These are phyloP conservation scores for Brachionus sp. DNA, from an alignment of 1,140 invertebrate genomes.

Conservation along the genomic window DNA sequence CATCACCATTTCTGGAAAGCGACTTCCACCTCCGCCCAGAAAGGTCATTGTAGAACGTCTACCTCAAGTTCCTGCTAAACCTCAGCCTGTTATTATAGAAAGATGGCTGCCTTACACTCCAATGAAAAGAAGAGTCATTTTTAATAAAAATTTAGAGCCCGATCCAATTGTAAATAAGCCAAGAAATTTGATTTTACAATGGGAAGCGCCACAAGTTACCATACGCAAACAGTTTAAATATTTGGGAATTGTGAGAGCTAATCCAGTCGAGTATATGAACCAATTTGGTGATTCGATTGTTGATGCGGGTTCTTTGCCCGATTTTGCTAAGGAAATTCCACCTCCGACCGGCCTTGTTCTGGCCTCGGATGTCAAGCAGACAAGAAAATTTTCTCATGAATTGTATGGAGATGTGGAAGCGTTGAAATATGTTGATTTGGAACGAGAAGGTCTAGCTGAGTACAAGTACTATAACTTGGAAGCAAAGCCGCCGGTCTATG, in stretches of 20 bases:
- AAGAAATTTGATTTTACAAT: constrained; percentile 43
- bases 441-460: not conserved
- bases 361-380: not conserved
- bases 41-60: constrained; percentile 26
- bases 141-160: not conserved
- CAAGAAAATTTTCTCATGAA: not conserved
- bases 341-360: not conserved
- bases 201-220: constrained; percentile 15
- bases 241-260: constrained; percentile 35
- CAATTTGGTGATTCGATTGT: not conserved
- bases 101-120: constrained; percentile 38
- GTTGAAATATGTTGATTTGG: constrained; percentile 8
- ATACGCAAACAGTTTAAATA: constrained; percentile 21
- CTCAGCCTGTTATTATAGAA: constrained; percentile 28
- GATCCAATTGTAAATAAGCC: not conserved
- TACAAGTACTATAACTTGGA: not conserved
- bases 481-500: not conserved
- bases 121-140: constrained; percentile 30
- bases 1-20: not conserved
- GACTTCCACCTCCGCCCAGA: constrained; percentile 37
- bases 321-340: constrained; percentile 10
- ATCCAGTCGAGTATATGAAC: constrained; percentile 1
- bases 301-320: not conserved
- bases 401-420: constrained; percentile 32
- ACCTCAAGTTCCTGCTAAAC: constrained; percentile 21